Percentiles rank a stretch among this genome's conserved stretches.
Evolutionary conservation across 2,888 invertebrate species (phyloP).

Genomic region (Abrostola triplasia): DNA sequence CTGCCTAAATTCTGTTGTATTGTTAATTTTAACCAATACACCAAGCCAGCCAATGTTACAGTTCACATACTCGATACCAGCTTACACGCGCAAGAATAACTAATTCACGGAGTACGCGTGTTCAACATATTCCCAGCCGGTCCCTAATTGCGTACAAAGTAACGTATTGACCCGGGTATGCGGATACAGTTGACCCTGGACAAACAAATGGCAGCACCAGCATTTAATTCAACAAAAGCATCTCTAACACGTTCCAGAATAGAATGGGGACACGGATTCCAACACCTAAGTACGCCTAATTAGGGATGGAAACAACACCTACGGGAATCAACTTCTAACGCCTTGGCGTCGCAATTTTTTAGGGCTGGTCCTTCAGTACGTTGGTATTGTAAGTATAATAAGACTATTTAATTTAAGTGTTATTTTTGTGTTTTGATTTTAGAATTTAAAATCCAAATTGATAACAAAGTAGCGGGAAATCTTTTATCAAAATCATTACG

Average conservation of each 20-base stretch:
- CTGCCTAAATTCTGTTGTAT: no score
- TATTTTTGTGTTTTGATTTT: no score
- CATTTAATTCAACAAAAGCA: conserved; percentile 72
- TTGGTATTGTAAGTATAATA: not conserved
- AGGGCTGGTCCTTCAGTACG: conserved; percentile 65
- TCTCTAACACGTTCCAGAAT: conserved; percentile 78
- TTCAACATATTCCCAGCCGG: conserved; percentile 29
- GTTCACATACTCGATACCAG: not conserved
- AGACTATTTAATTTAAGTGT: no score
- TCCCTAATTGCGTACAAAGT: conserved; percentile 52
- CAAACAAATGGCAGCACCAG: conserved; percentile 47
- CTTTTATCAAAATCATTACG: no score
- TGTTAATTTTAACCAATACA: no score
- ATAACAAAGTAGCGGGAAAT: no score
- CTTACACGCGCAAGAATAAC: conserved; percentile 18
- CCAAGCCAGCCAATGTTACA: not conserved
- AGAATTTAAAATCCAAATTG: not conserved
- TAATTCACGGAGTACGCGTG: not conserved
- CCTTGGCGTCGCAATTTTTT: conserved; percentile 61
- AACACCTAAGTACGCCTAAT: conserved; percentile 85
- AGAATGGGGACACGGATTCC: conserved; percentile 79
- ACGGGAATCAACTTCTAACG: conserved; percentile 70
- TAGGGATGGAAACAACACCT: conserved; percentile 79
- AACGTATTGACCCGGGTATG: conserved; percentile 48
- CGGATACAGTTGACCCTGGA: conserved; percentile 49